Base-by-base conservation (phyloP, 2,113 vertebrate species). In the Sapayoa aenigma region DNA sequence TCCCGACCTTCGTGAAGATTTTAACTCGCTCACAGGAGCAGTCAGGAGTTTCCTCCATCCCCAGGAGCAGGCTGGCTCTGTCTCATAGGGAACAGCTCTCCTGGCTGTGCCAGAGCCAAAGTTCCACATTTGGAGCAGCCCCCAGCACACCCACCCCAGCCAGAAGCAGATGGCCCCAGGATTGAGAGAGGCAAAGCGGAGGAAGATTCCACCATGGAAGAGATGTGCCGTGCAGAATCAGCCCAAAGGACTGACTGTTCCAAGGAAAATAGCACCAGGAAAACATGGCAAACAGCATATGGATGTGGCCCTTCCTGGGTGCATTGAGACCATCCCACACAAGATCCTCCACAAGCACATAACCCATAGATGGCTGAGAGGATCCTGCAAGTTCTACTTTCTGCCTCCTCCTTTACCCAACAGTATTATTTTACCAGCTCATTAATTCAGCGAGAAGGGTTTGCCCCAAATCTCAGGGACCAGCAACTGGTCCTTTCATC, bases 201-300 rank as follows among this genome's bases (percentile, higher is more conserved):
- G 53, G 49, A 68, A 63, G 74, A 14, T 67, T 31, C 55, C 73
- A 55, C 12, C 33, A 24, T 19, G 39, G 31, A 9, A 39, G 91
- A 44, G 69, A 9, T 1, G 12, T 22, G 46, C 66, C 0, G 2
- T 7, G 72, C 76, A 71, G 37, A 74, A 21, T 22, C 53, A 41
- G 63, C 77, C 68, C 50, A 3, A 17, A 7, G 71, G 18, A 58
- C 56, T n/a, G 42, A 5, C n/a, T 20, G 62, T 25, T 27, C 47
- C 53, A 5, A 37, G 83, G 69, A 37, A 69, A 91, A n/a, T 0
- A 33, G 42, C 78, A 16, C 31, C 33, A 15, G 79, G 75, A 8
- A 12, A 2, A 6, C 4, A 3, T 0, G 33, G 69, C 66, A 21
- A 67, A 28, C 17, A 62, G 28, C 74, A 53, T 0, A 37, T 2